These are phyloP conservation scores for Lepus oiostolus DNA, from an alignment of 2,797 vertebrate genomes.

Conservation along the genomic window DNA sequence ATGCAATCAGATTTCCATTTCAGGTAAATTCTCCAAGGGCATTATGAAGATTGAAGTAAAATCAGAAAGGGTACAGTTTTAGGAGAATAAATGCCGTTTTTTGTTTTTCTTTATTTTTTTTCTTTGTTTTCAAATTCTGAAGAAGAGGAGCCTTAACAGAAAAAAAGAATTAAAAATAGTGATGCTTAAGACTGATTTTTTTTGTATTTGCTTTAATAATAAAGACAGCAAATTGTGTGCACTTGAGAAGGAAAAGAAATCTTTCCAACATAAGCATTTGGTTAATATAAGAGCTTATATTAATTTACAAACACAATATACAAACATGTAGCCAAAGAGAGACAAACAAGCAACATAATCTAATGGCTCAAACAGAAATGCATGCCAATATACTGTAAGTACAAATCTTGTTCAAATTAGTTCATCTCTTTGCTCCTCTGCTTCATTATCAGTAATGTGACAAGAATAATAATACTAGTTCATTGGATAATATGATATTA, in stretches of 20 bases:
- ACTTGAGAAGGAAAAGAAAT: neutral
- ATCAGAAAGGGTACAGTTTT: neutral
- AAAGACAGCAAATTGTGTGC: neutral
- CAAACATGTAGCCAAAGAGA: neutral
- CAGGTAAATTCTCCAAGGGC: neutral
- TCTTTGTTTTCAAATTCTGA: constrained; percentile 9
- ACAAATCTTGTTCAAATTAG: neutral
- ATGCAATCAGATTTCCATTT: neutral
- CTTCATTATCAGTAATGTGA: neutral
- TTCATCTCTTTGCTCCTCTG: neutral
- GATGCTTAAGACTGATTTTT: neutral
- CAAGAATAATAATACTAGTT: neutral
- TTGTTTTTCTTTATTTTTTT: neutral
- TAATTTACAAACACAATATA: neutral
- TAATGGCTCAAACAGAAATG: neutral
- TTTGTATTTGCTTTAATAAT: neutral
- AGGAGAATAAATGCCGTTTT: neutral
- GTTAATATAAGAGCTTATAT: neutral
- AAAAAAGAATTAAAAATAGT: neutral
- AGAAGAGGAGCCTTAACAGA: neutral
- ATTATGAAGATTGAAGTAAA: neutral
- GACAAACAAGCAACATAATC: neutral
- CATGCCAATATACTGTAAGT: neutral
- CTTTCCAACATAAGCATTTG: neutral
- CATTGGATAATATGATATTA: neutral